These are phyloP conservation scores for Danaus chrysippus DNA, from an alignment of 2,888 invertebrate species.

Conservation along the genomic window DNA sequence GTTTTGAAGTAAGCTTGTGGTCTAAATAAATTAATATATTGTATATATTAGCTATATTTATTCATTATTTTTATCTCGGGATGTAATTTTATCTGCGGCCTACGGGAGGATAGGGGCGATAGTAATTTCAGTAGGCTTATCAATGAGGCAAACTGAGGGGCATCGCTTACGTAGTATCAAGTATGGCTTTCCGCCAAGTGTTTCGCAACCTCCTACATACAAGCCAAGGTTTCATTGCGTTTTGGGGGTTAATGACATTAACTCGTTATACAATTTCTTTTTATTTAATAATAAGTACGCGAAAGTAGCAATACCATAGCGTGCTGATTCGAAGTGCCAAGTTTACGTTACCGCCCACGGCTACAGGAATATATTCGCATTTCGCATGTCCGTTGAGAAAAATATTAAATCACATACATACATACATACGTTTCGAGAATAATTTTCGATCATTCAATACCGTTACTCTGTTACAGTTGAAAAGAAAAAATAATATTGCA, in stretches of 20 bases:
- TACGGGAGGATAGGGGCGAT: constrained; percentile 13
- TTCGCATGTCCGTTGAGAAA: constrained; percentile 41
- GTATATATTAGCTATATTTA: constrained; percentile 12
- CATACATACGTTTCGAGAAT: too few species aligned
- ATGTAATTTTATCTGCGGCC: constrained; percentile 24
- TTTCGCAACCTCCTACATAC: constrained; percentile 71
- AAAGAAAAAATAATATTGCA: too few species aligned
- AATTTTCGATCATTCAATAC: too few species aligned
- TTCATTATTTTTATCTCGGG: constrained; percentile 16
- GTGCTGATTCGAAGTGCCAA: constrained; percentile 58
- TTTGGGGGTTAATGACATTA: constrained; percentile 77
- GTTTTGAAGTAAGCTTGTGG: not conserved
- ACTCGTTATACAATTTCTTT: constrained; percentile 56
- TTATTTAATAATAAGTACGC: constrained; percentile 51
- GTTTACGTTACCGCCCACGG: constrained; percentile 55
- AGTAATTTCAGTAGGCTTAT: constrained; percentile 47
- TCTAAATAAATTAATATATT: not conserved
- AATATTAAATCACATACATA: constrained; percentile 25
- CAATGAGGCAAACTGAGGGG: constrained; percentile 47
- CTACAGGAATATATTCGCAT: constrained; percentile 64
- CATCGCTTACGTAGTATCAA: constrained; percentile 40
- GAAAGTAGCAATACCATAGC: constrained; percentile 42
- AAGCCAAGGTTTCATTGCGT: constrained; percentile 70
- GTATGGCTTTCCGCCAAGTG: constrained; percentile 68
- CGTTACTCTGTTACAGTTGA: too few species aligned